phyloP scores from a whole-genome alignment of 2,113 vertebrate species.

The Progne subis region DNA sequence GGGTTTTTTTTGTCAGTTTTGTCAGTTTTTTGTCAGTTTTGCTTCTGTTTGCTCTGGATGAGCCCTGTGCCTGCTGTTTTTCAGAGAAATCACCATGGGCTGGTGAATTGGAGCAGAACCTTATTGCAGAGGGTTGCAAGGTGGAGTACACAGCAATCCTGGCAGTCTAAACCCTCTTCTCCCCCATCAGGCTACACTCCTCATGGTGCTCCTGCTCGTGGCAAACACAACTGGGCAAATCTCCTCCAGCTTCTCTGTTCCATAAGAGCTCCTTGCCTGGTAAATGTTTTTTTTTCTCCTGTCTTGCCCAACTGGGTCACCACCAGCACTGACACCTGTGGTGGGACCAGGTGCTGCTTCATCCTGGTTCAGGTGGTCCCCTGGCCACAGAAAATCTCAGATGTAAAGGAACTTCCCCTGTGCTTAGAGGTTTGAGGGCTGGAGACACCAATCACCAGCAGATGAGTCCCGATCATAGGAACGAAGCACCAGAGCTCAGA shows the following conservation, averaged over 20 bases:
- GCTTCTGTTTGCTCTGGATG: background rate
- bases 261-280: background rate
- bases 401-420: background rate
- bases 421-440: background rate
- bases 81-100: background rate
- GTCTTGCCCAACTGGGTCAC: background rate
- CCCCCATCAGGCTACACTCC: fast-evolving
- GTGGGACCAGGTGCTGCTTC: background rate
- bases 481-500: background rate
- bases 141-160: background rate
- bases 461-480: background rate
- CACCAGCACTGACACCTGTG: background rate
- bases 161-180: background rate
- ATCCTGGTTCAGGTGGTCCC: background rate
- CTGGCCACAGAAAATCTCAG: background rate
- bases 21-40: background rate
- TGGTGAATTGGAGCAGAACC: background rate
- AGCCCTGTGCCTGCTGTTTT: background rate
- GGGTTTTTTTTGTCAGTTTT: background rate
- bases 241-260: background rate
- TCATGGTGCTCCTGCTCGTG: background rate
- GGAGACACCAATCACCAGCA: background rate
- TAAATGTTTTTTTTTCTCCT: background rate
- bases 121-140: background rate
- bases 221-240: background rate